A percentile compares a stretch with the other conserved stretches of the same genome.
These are phyloP conservation scores for Himalopsyche phryganea DNA, from an alignment of 1,140 invertebrate species.

Conservation along the genomic window DNA sequence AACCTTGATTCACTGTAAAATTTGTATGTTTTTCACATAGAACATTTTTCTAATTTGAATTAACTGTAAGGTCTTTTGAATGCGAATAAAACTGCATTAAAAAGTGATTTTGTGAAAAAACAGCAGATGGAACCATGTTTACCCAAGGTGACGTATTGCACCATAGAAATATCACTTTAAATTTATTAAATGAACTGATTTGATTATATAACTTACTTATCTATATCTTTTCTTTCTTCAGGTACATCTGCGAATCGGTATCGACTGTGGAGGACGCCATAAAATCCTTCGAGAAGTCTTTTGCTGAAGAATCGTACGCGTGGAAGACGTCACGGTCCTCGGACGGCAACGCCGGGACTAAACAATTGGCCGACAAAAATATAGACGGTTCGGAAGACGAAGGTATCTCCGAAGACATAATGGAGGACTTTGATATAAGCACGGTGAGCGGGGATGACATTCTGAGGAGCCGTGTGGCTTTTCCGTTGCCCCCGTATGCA, in stretches of 20 bases:
- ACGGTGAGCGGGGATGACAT: slow-evolving; percentile 14
- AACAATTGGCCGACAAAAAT: background rate
- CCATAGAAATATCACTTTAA: too few species aligned
- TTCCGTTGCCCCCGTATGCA: slow-evolving; percentile 26
- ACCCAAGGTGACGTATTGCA: too few species aligned
- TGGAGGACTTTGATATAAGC: slow-evolving; percentile 2
- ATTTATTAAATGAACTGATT: too few species aligned
- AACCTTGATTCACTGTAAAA: too few species aligned
- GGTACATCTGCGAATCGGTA: slow-evolving; percentile 64
- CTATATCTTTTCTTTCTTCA: slow-evolving; percentile 8
- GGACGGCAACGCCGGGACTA: slow-evolving; percentile 1
- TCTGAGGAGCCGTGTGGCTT: slow-evolving; percentile 18
- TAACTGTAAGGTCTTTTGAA: too few species aligned
- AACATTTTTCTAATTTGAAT: too few species aligned
- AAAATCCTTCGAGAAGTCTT: slow-evolving; percentile 65
- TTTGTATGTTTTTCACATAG: too few species aligned
- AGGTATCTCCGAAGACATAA: background rate
- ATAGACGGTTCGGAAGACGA: background rate
- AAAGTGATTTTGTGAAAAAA: too few species aligned
- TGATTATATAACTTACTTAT: too few species aligned
- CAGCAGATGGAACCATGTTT: too few species aligned
- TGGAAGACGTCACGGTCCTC: background rate
- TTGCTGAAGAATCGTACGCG: slow-evolving; percentile 42
- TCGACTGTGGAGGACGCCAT: slow-evolving; percentile 67
- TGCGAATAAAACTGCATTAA: too few species aligned